Evolutionary conservation across 2,797 vertebrate species (phyloP).

Genomic region (Pipistrellus pipistrellus): DNA sequence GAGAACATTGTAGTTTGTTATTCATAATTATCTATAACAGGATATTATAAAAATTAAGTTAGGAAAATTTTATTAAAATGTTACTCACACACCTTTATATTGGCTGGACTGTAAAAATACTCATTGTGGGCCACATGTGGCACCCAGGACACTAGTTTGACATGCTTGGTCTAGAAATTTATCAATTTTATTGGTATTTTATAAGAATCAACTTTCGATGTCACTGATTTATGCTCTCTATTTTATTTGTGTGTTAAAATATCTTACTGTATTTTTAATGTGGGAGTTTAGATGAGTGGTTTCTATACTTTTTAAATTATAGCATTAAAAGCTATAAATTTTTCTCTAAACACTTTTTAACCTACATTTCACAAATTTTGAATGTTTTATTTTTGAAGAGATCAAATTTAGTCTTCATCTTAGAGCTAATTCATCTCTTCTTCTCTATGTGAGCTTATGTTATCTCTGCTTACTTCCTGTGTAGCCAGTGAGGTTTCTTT

Average conservation of each 20-base stretch:
- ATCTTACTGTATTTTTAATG: neutral
- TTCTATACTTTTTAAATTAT: slow-evolving; percentile 22
- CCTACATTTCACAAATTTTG: slow-evolving; percentile 3
- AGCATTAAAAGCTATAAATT: neutral
- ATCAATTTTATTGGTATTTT: neutral
- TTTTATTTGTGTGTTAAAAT: neutral
- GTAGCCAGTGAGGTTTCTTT: neutral
- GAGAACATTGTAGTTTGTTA: no score
- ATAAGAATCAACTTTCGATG: neutral
- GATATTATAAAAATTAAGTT: no score
- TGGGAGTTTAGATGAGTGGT: neutral
- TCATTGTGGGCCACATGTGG: no score
- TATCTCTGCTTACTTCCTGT: neutral
- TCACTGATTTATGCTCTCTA: neutral
- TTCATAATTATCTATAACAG: no score
- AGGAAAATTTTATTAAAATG: no score
- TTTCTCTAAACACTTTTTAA: neutral
- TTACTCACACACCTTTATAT: no score
- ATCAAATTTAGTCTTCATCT: neutral
- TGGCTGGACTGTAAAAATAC: no score
- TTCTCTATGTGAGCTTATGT: neutral
- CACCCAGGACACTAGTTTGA: no score
- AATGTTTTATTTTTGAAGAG: neutral
- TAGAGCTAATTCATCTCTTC: neutral
- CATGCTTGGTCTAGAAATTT: neutral